phyloP scores from a whole-genome alignment of 1,140 invertebrate species.

The Polyergus mexicanus region DNA sequence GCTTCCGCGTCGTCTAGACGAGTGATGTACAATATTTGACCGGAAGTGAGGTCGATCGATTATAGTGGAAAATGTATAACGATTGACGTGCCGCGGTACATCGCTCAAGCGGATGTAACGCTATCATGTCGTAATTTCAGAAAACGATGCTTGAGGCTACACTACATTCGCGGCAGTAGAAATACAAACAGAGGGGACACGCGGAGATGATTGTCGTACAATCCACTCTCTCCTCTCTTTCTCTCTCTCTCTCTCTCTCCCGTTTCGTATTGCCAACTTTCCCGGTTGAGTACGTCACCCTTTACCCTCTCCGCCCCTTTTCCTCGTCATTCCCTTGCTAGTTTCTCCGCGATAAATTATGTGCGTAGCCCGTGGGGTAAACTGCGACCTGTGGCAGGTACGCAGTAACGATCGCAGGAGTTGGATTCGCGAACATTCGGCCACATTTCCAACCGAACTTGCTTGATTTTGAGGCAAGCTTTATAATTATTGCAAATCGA shows the following conservation, averaged over 20 bases:
- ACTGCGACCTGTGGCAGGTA: slow-evolving; percentile 65
- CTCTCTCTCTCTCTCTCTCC: background rate
- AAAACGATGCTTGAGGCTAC: slow-evolving; percentile 70
- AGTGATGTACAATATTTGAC: slow-evolving; percentile 65
- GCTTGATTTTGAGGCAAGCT: slow-evolving; percentile 58
- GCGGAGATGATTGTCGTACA: background rate
- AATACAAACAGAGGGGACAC: slow-evolving; percentile 72
- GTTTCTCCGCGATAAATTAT: slow-evolving; percentile 65
- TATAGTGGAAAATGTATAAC: slow-evolving; percentile 73
- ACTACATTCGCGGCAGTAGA: slow-evolving; percentile 45
- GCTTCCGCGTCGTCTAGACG: slow-evolving; percentile 57
- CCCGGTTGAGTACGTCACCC: background rate
- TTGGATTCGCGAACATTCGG: slow-evolving; percentile 45
- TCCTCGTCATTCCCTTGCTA: slow-evolving; percentile 19
- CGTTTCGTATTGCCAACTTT: slow-evolving; percentile 65
- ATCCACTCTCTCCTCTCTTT: background rate
- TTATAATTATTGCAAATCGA: slow-evolving; percentile 57
- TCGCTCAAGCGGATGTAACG: slow-evolving; percentile 73
- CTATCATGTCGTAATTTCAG: slow-evolving; percentile 75
- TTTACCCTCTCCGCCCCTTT: background rate
- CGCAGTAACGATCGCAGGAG: slow-evolving; percentile 57
- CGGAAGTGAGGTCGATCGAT: slow-evolving; percentile 73
- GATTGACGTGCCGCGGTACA: slow-evolving; percentile 73
- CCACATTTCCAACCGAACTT: slow-evolving; percentile 49
- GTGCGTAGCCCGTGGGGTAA: slow-evolving; percentile 48